Evolutionary conservation across 2,888 invertebrate genomes (phyloP).

Genomic region (Dyspetes luteomarginatus): DNA sequence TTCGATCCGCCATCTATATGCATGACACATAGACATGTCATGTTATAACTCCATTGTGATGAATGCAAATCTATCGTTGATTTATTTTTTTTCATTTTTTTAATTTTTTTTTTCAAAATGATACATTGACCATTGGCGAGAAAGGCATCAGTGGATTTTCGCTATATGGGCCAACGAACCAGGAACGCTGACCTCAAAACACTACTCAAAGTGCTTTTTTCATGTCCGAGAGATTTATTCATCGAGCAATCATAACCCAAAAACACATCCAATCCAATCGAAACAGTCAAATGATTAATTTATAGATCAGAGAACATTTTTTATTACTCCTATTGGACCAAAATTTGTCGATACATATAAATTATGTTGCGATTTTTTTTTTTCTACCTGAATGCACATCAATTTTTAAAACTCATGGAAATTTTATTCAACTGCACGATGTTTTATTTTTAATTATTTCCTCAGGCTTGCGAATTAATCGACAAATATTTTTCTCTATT

Average conservation of each 20-base stretch:
- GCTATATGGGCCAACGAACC: conserved; percentile 13
- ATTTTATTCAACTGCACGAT: too few relatives aligned
- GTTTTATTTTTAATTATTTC: neutral
- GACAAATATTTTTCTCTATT: conserved; percentile 28
- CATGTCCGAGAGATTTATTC: conserved; percentile 29
- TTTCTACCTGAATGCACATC: too few relatives aligned
- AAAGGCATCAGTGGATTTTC: conserved; percentile 17
- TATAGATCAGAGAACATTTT: neutral
- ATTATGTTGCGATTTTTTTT: too few relatives aligned
- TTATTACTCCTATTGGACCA: too few relatives aligned
- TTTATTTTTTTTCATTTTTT: conserved; percentile 42
- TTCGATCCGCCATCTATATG: conserved; percentile 11
- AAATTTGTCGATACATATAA: too few relatives aligned
- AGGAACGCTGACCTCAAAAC: neutral
- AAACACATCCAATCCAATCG: conserved; percentile 14
- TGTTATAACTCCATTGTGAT: conserved; percentile 44
- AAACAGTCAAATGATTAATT: neutral
- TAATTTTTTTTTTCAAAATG: conserved; percentile 17
- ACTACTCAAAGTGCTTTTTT: neutral
- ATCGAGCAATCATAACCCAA: conserved; percentile 6
- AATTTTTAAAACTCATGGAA: too few relatives aligned
- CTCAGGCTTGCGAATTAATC: conserved; percentile 6
- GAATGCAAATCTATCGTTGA: conserved; percentile 37
- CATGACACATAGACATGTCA: conserved; percentile 1
- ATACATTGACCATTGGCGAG: conserved; percentile 34